Evolutionary conservation across 1,140 invertebrate genomes (phyloP).

Genomic region (Pogonomyrmex barbatus): DNA sequence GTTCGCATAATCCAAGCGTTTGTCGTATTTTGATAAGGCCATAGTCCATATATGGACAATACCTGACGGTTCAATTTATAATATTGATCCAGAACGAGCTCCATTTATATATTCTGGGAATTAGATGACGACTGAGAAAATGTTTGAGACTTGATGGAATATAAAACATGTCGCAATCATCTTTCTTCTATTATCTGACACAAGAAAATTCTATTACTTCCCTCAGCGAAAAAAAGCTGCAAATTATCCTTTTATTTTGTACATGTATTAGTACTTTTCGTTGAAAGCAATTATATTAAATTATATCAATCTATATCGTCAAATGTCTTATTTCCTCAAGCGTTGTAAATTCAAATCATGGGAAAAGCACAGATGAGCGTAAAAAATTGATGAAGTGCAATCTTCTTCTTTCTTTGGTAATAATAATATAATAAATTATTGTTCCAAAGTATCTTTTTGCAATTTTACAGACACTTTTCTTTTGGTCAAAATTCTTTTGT

Average conservation of each 20-base stretch:
- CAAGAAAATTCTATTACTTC: constrained; percentile 8
- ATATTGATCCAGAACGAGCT: constrained; percentile 2
- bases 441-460: not conserved
- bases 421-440: not conserved
- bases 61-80: constrained; percentile 52
- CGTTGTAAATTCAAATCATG: not conserved
- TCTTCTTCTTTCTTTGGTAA: constrained; percentile 7
- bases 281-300: constrained; percentile 13
- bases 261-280: not conserved
- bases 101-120: constrained; percentile 5
- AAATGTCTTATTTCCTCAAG: not conserved
- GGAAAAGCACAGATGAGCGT: not conserved
- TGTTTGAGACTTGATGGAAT: not conserved
- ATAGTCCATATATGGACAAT: constrained; percentile 24
- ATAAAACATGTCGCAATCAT: not conserved
- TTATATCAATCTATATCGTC: not conserved
- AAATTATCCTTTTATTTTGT: not conserved
- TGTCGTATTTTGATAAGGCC: constrained; percentile 23
- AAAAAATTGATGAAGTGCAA: not conserved
- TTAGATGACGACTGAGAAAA: constrained; percentile 5
- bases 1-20: not conserved
- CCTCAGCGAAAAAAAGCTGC: not conserved
- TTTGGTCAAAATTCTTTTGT: not conserved
- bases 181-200: not conserved
- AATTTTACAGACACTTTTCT: constrained; percentile 11